Base-by-base conservation (phyloP, 2,113 vertebrate genomes). In the Pteronura brasiliensis region DNA sequence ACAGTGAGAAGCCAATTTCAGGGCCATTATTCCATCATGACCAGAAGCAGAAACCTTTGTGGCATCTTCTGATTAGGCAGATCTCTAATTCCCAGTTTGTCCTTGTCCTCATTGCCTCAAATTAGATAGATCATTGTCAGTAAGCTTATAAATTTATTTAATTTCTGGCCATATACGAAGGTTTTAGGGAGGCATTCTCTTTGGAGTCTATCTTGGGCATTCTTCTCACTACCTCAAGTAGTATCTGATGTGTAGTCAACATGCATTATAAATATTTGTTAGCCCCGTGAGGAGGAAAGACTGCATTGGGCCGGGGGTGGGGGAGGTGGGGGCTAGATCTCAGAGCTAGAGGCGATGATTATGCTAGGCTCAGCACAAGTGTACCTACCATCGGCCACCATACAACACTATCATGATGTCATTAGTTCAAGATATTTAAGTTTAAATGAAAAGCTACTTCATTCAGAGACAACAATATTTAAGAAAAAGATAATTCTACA, bases 391-490 rank as follows among this genome's bases (percentile, higher is more conserved):
- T 44, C 25, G 17, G 7, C 44, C 8, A 31, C 14, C 15, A 17
- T 47, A 31, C 42, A 76, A 10, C 42, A 31, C 74, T 29, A 77
- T 29, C 42, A 47, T 14, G 1, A 10, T 55, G n/a, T 18, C 36
- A 42, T 47, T 74, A 81, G 4, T 81, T 42, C 11, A 20, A 90
- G 63, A 47, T 86, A 42, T 25, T 95, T 81, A 74, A 49, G 59
- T 81, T 92, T 36, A 55, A 94, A 89, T 89, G 44, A 76, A 88
- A 95, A 90, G 15, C 47, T 81, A 7, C 59, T 86, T 95, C 27
- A 52, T 39, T 91, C 61, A 81, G 85, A 96, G 18, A 55, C 52
- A 47, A 77, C 29, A 76, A 7, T 63, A 36, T 47, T 57, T 82
- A 39, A 74, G 74, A 69, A 88, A 93, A 93, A 76, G 61, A n/a